Evolutionary conservation across 2,888 invertebrate genomes (phyloP), one percentile per base, ranked within the genome.

Genomic region (Eilema caniola): DNA sequence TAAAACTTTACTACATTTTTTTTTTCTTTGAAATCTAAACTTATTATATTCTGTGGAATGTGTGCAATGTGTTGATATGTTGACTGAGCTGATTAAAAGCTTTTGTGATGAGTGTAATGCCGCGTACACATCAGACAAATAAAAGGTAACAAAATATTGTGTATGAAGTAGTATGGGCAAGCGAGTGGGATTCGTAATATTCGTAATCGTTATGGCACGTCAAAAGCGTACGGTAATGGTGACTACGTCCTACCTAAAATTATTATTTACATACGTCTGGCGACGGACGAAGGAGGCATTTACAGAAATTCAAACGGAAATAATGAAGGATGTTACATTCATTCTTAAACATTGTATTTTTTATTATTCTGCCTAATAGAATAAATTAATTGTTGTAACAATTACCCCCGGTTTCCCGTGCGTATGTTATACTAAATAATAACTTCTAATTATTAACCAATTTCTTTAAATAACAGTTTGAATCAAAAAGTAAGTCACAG

Each of bases 301-400:
- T 47, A 47, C 20, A 7, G 20, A n/a, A 53, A n/a, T 53, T 53
- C 20, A 20, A 53, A 53, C 53, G 53, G 53, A 53, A 53, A 10
- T n/a, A 53, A 53, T 53, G 53, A 53, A 53, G 53, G 53, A 53
- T 53, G 53, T 53, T 53, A 53, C n/a, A n/a, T 20, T 20, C 53
- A 20, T 8, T 53, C n/a, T 53, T 7, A 5, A 41, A 20, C 47
- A 20, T 47, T 47, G 47, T 20, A 16, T 20, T 47, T 47, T 47
- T 47, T 20, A 20, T 47, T 41, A 41, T 8, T 41, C 16, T 2
- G 14, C 41, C 41, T 41, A 16, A 16, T 41, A 16, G 41, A 16
- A 41, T 41, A 4, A 41, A 41, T 41, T 41, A 41, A 16, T 41
- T 41, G 20, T 47, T 47, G 20, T 3, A 41, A 20, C 47, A 47